Base-by-base conservation (phyloP, 1,140 invertebrate species). In the Drosophila varians region DNA sequence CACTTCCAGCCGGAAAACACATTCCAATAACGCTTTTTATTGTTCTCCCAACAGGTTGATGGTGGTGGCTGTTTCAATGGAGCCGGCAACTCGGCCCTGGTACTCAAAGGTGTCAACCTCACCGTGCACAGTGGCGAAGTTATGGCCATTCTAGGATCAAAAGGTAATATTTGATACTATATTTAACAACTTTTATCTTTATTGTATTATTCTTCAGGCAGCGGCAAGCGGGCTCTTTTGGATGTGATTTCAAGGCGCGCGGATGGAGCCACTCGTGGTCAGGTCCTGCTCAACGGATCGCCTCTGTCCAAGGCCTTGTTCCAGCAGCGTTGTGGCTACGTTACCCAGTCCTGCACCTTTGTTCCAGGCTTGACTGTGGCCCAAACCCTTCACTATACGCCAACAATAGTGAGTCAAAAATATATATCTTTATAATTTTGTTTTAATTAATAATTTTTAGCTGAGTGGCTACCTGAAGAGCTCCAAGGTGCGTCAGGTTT, bases 71-170 rank as follows among this genome's bases (percentile, higher is more conserved):
- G 95, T 82, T 92, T 97, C n/a, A 94, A 95, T 45, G 96, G 96
- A 1, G 95, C 93, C 36, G 94, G 96, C 23, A 95, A 96, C 75
- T 96, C 95, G 5, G 96, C 96, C 12, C 92, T 97, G 8, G 97
- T 98, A 38, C 92, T 98, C 0, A 97, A 98, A 92, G 97, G 98
- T 93, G 96, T 98, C 3, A 97, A 96, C 9, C 93, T 98, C 45
- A 95, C 96, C 60, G 96, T 98, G 0, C 95, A 97, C 84, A 96
- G 96, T 40, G 97, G 97, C 9, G 97, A 98, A 92, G 96, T 98
- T 34, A 94, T 98, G 76, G 97, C 97, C 14, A 95, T 98, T 61
- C 92, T 98, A 5, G 97, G 97, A 5, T 98, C 97, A 0, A 98
- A 98, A 93, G 97, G 97, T 94, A 90, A 51, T 45, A 1, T 7